A percentile compares a stretch with the other conserved stretches of the same genome.
phyloP scores from a whole-genome alignment of 2,888 invertebrate genomes.

The Polia nebulosa region DNA sequence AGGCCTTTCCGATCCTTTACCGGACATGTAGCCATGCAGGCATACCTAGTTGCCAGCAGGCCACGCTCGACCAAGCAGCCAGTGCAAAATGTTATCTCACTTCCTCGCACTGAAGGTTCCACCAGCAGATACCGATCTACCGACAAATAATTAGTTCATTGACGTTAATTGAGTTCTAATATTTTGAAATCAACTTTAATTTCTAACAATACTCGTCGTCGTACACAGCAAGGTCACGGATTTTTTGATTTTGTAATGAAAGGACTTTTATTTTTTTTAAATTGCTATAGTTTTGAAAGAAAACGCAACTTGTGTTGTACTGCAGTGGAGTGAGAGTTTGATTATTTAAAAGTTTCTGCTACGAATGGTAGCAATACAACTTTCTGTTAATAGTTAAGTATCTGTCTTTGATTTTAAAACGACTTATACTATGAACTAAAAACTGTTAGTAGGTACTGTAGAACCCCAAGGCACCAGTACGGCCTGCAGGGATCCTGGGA shows the following conservation, averaged over 20 bases:
- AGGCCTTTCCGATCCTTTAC: conserved; percentile 30
- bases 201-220: conserved; percentile 26
- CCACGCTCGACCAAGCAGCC: conserved; percentile 50
- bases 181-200: conserved; percentile 49
- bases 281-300: background rate
- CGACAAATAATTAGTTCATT: conserved; percentile 60
- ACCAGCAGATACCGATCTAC: conserved; percentile 59
- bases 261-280: background rate
- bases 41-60: conserved; percentile 2
- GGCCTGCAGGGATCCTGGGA: too few species aligned
- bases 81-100: conserved; percentile 57
- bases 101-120: conserved; percentile 64
- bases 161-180: conserved; percentile 60
- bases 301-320: background rate
- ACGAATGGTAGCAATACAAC: too few species aligned
- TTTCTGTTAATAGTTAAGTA: background rate
- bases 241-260: conserved; percentile 17
- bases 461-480: too few species aligned
- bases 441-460: background rate
- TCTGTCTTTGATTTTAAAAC: background rate
- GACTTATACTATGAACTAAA: background rate
- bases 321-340: background rate
- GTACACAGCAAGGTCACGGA: conserved; percentile 17
- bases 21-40: conserved; percentile 47
- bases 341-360: background rate